Percentiles rank a stretch among this genome's conserved stretches.
Conservation (phyloP, 2,888 invertebrate genomes). For the Eilema caniola region DNA sequence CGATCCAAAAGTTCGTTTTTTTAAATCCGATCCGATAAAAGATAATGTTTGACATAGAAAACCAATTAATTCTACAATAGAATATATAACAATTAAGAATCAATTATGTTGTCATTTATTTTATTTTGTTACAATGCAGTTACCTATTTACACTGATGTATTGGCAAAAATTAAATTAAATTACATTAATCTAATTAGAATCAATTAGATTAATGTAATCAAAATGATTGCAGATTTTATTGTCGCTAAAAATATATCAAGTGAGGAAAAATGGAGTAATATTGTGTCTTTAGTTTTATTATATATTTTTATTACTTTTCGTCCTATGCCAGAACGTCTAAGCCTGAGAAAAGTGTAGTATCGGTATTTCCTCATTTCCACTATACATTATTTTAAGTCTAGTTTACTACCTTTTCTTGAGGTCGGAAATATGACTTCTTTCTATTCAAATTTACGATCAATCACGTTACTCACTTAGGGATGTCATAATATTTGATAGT, state of each 20-base stretch:
- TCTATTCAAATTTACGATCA: background rate
- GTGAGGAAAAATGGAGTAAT: background rate
- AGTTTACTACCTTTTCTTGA: no score
- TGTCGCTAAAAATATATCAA: background rate
- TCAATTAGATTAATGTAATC: background rate
- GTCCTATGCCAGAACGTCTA: no score
- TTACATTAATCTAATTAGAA: no score
- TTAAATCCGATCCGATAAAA: conserved; percentile 5
- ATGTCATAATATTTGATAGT: no score
- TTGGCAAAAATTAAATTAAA: no score
- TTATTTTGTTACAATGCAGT: no score
- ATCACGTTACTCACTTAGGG: background rate
- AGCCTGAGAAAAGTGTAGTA: no score
- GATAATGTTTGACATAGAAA: conserved; percentile 7
- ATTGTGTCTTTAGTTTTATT: background rate
- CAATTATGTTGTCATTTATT: no score
- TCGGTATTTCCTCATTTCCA: no score
- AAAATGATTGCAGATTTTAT: background rate
- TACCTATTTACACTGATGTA: no score
- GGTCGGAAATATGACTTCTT: no score
- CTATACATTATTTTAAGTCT: no score
- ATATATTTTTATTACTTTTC: background rate
- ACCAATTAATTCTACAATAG: conserved; percentile 7
- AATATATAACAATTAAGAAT: background rate
- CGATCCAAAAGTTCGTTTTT: background rate